phyloP scores from a whole-genome alignment of 2,888 invertebrate genomes.

The Polietes domitor region DNA sequence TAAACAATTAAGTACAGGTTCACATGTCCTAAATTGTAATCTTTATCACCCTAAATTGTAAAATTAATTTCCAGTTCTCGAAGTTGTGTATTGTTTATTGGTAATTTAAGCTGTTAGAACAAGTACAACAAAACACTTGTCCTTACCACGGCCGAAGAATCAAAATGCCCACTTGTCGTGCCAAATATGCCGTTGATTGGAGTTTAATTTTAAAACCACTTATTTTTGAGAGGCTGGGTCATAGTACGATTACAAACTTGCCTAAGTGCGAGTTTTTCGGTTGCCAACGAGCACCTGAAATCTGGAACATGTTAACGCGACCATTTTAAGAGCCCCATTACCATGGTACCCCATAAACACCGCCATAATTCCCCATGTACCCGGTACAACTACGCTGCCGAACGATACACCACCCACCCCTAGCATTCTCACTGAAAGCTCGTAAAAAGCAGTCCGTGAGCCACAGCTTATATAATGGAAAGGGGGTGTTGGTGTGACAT shows the following conservation, averaged over 20 bases:
- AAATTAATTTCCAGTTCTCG: no score
- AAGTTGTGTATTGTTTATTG: no score
- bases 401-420: background rate
- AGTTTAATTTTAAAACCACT: background rate
- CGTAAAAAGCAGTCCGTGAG: background rate
- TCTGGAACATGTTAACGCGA: slow-evolving; percentile 2
- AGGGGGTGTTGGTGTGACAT: background rate
- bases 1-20: no score
- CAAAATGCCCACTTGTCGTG: background rate
- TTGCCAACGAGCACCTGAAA: slow-evolving; percentile 34
- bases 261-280: background rate
- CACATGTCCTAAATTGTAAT: no score
- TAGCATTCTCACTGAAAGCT: background rate
- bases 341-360: slow-evolving; percentile 25
- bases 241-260: background rate
- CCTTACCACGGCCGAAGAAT: background rate
- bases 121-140: no score
- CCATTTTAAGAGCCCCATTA: slow-evolving; percentile 36
- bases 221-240: background rate
- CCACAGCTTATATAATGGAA: background rate
- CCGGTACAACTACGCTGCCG: background rate
- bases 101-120: no score
- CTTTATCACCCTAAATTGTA: no score
- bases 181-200: background rate
- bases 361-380: background rate